Base-by-base conservation (phyloP, 2,797 vertebrate genomes). In the Clarias fuscus region DNA sequence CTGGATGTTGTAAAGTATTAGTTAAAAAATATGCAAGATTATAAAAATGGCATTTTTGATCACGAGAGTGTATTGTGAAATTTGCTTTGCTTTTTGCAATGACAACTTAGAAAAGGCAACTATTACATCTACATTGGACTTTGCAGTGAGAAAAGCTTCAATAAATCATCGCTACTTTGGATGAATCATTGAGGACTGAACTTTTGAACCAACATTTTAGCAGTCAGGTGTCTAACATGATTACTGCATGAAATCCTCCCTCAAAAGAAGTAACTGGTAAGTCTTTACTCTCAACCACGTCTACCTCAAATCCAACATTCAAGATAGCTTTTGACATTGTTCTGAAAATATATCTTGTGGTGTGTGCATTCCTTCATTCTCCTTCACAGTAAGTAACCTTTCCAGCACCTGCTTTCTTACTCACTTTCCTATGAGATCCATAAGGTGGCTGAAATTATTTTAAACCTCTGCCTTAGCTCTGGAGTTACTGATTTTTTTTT, bases 61-160 rank as follows among this genome's bases (percentile, higher is more conserved):
- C 84, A 78, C 56, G 84, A 77, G 72, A 77, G 43, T 71, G 53
- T 86, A 77, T 53, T 18, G 70, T 61, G 65, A 64, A 64, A 56
- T 17, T 62, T 68, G 73, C 20, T 53, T 70, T 79, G 33, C 27
- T 86, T 83, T 83, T 67, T 83, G 40, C 24, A 77, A 70, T 59
- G 61, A 83, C 73, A 77, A 53, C 62, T 56, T 82, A 72, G 24
- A 61, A 72, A 14, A 53, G 30, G 24, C 61, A 82, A 53, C 22
- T 82, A 65, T 40, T 71, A 61, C 53, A 56, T 37, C 43, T 67
- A 3, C 70, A 72, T 53, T 73, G 61, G 59, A 67, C 70, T 86
- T 73, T 40, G 13, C 70, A 40, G 8, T 65, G 43, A 82, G 14
- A 82, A 70, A 62, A 48, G 37, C 56, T 62, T 59, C 67, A 64